Percentiles rank a stretch among this genome's conserved stretches.
phyloP scores from a whole-genome alignment of 2,888 invertebrate species.

The Kuschelorhynchus macadamiae region DNA sequence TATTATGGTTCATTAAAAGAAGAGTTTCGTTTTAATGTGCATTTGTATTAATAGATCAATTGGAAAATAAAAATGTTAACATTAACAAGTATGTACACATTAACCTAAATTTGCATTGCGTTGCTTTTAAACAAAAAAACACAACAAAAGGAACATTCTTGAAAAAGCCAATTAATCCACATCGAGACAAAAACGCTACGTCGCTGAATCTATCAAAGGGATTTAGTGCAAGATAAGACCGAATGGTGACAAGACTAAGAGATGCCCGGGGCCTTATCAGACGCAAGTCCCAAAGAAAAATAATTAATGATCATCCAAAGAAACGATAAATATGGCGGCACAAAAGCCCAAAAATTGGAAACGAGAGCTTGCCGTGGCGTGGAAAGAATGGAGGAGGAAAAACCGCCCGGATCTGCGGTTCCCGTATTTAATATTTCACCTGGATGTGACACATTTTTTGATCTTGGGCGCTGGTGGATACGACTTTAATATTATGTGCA shows the following conservation, averaged over 20 bases:
- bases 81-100: too few relatives aligned
- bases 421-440: slow-evolving; percentile 50
- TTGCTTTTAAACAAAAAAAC: neutral
- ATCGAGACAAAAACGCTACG: slow-evolving; percentile 33
- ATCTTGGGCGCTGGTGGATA: slow-evolving; percentile 14
- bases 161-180: slow-evolving; percentile 46
- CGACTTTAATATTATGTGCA: slow-evolving; percentile 36
- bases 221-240: slow-evolving; percentile 43
- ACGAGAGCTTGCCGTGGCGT: slow-evolving; percentile 44
- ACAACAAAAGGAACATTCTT: slow-evolving; percentile 4
- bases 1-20: too few relatives aligned
- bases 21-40: too few relatives aligned
- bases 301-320: slow-evolving; percentile 52
- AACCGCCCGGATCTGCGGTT: slow-evolving; percentile 35
- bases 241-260: slow-evolving; percentile 44
- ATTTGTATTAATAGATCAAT: too few relatives aligned
- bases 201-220: slow-evolving; percentile 48
- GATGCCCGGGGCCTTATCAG: slow-evolving; percentile 47
- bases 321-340: slow-evolving; percentile 50
- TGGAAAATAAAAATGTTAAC: too few relatives aligned
- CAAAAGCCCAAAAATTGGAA: slow-evolving; percentile 51
- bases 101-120: too few relatives aligned
- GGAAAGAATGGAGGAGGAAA: slow-evolving; percentile 45
- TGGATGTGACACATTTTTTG: slow-evolving; percentile 44
- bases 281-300: slow-evolving; percentile 49